These are phyloP conservation scores for Pluvialis apricaria DNA, from an alignment of 2,113 vertebrate genomes.

Conservation along the genomic window DNA sequence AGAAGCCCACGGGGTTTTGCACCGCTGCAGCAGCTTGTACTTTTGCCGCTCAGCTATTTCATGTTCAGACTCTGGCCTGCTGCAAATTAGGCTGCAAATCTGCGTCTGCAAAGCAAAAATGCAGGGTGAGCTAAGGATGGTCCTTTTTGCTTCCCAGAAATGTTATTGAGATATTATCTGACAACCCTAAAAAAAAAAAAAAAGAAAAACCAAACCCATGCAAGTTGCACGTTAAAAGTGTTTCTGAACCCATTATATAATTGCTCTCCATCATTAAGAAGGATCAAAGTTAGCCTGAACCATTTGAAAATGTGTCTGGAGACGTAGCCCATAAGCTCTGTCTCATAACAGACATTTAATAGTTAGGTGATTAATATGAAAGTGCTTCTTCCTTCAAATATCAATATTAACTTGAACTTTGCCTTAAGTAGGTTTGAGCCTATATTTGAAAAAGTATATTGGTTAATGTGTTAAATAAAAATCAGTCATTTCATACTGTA, in stretches of 20 bases:
- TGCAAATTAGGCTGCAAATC: not conserved
- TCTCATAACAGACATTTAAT: slow-evolving; percentile 44
- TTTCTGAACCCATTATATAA: slow-evolving; percentile 36
- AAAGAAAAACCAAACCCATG: rapidly evolving
- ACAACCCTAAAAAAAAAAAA: not conserved
- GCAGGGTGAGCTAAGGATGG: not conserved
- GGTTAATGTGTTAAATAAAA: slow-evolving; percentile 50
- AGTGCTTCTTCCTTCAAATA: slow-evolving; percentile 50
- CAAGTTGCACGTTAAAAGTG: not conserved
- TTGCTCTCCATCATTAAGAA: slow-evolving; percentile 13
- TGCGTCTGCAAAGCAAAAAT: not conserved
- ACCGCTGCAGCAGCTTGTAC: rapidly evolving
- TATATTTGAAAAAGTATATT: slow-evolving; percentile 37
- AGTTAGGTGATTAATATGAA: slow-evolving; percentile 56
- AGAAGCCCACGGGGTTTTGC: not conserved
- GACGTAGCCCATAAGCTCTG: slow-evolving; percentile 19
- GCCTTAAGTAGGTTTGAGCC: slow-evolving; percentile 47
- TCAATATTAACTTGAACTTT: slow-evolving; percentile 64
- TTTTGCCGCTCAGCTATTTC: not conserved
- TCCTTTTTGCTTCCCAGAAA: not conserved
- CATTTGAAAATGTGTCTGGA: slow-evolving; percentile 50
- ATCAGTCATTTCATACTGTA: not conserved
- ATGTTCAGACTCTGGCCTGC: not conserved
- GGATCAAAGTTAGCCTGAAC: slow-evolving; percentile 49
- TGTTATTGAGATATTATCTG: not conserved